Conservation (phyloP, 1,140 invertebrate species). For the Eubasilissa regina region DNA sequence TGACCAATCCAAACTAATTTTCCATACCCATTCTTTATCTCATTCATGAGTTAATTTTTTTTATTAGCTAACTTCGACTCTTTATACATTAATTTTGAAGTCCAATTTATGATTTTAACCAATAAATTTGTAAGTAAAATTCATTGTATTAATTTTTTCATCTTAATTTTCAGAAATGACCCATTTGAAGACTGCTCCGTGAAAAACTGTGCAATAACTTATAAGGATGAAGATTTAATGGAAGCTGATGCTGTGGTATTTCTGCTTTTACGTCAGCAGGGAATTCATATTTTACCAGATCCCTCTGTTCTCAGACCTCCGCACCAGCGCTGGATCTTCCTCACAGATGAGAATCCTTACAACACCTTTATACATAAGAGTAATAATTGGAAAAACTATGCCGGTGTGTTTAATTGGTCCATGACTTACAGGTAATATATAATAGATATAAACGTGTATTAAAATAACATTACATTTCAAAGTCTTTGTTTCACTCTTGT, state of each 20-base stretch:
- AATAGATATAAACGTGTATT: conserved; percentile 73
- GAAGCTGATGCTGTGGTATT: conserved; percentile 74
- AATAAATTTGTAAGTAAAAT: no score
- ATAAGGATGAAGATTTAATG: conserved; percentile 66
- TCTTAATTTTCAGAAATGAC: conserved; percentile 63
- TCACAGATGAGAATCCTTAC: conserved; percentile 76
- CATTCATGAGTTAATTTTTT: no score
- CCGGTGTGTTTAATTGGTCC: conserved; percentile 80
- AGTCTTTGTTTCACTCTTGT: no score
- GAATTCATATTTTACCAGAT: conserved; percentile 64
- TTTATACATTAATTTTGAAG: no score
- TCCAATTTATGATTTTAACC: no score
- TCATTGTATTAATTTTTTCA: not conserved
- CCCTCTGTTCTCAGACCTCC: conserved; percentile 57
- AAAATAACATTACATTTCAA: conserved; percentile 64
- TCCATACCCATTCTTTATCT: no score
- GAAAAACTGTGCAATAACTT: conserved; percentile 72
- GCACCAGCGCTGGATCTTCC: conserved; percentile 76
- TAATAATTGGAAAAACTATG: conserved; percentile 66
- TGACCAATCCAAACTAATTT: no score
- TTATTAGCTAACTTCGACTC: no score
- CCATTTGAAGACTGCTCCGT: conserved; percentile 75
- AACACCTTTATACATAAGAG: conserved; percentile 70
- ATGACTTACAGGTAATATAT: conserved; percentile 80
- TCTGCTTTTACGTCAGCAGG: conserved; percentile 72